phyloP scores from a whole-genome alignment of 2,888 invertebrate genomes.

The Drosophila setosimentum region DNA sequence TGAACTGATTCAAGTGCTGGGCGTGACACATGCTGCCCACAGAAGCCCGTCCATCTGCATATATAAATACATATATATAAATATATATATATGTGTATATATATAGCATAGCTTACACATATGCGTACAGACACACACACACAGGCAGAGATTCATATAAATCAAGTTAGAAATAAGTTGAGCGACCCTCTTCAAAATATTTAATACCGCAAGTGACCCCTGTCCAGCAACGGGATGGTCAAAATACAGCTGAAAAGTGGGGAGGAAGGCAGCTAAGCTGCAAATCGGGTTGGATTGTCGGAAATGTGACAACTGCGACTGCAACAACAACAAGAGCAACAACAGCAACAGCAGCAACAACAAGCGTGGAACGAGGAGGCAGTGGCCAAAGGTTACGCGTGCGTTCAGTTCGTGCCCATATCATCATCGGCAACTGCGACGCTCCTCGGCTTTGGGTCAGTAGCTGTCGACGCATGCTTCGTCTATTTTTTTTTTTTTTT shows the following conservation, averaged over 20 bases:
- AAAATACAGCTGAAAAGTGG: slow-evolving; percentile 54
- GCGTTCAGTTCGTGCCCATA: slow-evolving; percentile 80
- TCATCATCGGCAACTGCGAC: slow-evolving; percentile 40
- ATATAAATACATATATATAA: not conserved
- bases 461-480: slow-evolving; percentile 69
- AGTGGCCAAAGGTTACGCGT: slow-evolving; percentile 82
- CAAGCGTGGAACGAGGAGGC: slow-evolving; percentile 22
- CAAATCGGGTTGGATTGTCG: slow-evolving; percentile 67
- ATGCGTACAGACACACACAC: not conserved
- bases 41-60: slow-evolving; percentile 15
- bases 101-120: too few relatives aligned
- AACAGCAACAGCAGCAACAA: slow-evolving; percentile 3
- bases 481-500: slow-evolving; percentile 6
- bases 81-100: not conserved
- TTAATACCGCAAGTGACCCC: slow-evolving; percentile 84
- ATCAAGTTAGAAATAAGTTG: slow-evolving; percentile 69
- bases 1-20: slow-evolving; percentile 57
- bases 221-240: slow-evolving; percentile 69
- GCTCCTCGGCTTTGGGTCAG: slow-evolving; percentile 48
- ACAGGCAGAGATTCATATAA: slow-evolving; percentile 50
- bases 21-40: slow-evolving; percentile 68
- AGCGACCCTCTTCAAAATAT: slow-evolving; percentile 83
- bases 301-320: slow-evolving; percentile 50
- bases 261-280: slow-evolving; percentile 56
- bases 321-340: slow-evolving; percentile 24